Conservation (phyloP, 2,113 vertebrate species). For the Gavialis gangeticus region DNA sequence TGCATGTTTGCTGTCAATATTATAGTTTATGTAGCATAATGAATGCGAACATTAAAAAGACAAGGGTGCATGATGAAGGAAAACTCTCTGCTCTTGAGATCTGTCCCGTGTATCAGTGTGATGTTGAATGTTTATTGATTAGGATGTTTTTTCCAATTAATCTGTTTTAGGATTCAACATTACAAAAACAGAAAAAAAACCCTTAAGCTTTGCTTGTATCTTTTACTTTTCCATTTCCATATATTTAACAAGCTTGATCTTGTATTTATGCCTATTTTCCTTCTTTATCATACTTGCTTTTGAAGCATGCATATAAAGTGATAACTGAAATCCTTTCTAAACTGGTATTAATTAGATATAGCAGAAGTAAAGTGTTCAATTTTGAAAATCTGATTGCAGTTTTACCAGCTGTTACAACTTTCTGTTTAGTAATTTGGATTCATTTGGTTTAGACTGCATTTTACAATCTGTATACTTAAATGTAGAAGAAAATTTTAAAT, state of each 20-base stretch:
- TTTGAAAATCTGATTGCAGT: not conserved
- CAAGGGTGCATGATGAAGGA: not conserved
- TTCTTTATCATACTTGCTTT: not conserved
- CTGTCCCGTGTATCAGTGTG: not conserved
- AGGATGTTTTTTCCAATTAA: not conserved
- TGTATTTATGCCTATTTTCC: not conserved
- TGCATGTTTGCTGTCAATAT: accelerated
- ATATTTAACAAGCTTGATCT: not conserved
- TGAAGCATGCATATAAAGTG: not conserved
- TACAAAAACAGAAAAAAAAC: accelerated
- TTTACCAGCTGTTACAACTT: not conserved
- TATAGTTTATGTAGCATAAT: not conserved
- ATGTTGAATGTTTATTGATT: not conserved
- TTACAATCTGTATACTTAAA: not conserved
- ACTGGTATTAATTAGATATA: not conserved
- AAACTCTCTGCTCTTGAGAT: not conserved
- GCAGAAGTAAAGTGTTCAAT: not conserved
- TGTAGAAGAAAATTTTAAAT: not conserved
- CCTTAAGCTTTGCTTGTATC: not conserved
- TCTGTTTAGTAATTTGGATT: not conserved
- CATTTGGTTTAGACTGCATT: not conserved
- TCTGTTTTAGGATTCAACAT: not conserved
- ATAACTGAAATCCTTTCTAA: not conserved
- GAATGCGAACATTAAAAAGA: not conserved
- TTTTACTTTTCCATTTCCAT: not conserved